A percentile compares a stretch with the other conserved stretches of the same genome.
Evolutionary conservation across 37 sponge, comb jelly and placozoan species (phyloP).

Genomic region (Dysidea cf. avara): DNA sequence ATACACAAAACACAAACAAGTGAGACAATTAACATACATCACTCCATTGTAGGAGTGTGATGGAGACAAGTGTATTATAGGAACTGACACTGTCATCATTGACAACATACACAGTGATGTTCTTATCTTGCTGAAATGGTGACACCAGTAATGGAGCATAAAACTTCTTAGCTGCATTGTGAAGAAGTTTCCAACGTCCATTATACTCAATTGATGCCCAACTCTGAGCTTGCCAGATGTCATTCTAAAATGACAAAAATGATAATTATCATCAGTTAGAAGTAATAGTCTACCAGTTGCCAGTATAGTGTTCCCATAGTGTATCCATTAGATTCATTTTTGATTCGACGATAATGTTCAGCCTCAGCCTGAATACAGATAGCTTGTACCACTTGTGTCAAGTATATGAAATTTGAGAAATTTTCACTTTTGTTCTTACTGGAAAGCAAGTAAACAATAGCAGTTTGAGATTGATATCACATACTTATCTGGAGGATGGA

Average conservation of each 20-base stretch:
- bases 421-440: conserved; percentile 45
- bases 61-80: conserved; percentile 11
- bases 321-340: conserved; percentile 54
- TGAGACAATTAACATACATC: background rate
- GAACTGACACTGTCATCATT: conserved; percentile 37
- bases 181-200: conserved; percentile 90
- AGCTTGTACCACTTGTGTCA: conserved; percentile 88
- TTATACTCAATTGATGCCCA: conserved; percentile 90
- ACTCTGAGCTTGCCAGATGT: conserved; percentile 92
- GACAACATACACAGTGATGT: conserved; percentile 62
- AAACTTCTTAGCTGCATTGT: conserved; percentile 63
- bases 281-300: conserved; percentile 95
- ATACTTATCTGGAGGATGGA: conserved; percentile 78
- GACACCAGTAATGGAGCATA: conserved; percentile 65
- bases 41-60: conserved; percentile 58
- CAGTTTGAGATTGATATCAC: background rate
- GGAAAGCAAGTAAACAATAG: background rate
- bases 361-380: conserved; percentile 83
- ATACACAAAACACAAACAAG: background rate
- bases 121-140: conserved; percentile 45
- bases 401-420: conserved; percentile 87
- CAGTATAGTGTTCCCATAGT: conserved; percentile 95
- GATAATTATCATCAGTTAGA: no score
- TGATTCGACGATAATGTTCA: conserved; percentile 84
- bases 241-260: no score